Base-by-base conservation (phyloP, 35 echinoderm and acorn worm species). In the Anneissia japonica region DNA sequence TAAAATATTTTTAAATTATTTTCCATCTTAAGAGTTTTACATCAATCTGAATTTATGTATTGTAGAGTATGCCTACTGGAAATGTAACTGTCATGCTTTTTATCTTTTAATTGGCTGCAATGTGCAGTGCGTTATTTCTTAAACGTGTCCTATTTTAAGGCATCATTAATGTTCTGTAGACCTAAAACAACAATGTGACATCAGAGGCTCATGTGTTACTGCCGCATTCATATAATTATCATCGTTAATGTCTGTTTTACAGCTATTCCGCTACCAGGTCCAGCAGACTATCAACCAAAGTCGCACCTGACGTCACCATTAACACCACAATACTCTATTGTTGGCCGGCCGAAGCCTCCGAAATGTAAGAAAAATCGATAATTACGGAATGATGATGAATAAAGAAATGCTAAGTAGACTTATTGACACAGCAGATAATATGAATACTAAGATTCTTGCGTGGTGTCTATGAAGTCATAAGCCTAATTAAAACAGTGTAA, bases 221-320 rank as follows among this genome's bases (percentile, higher is more conserved):
- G 26, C 11, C 26, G 11, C 11, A 13, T 56, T 56, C 26, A 56
- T 26, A 56, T 56, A 26, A 13, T 56, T 26, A 56, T 26, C 46
- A 56, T 56, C 46, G n/a, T n/a, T n/a, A n/a, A 26, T 31, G 11
- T 7, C 34, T 74, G 30, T 36, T 76, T 21, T 36, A 31, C 56
- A 91, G 96, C 96, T 26, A 80, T 99, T 11, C 96, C 96, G 31
- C 35, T 85, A 33, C 96, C 96, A 2, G 96, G 96, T 11, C 96
- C 96, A 30, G 88, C 92, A 51, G 86, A 99, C 82, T 94, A 94
- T 55, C 31, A 86, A 35, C 96, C 96, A 28, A 89, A 86, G 31
- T 84, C 75, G 0, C 72, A 93, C 7, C 73, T 94, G 17, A 94
- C 86, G 2, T 31, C 64, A 37, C 40, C 32, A 23, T 74, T 89